Percentiles rank a stretch among this genome's conserved stretches.
Evolutionary conservation across 2,113 vertebrate genomes (phyloP).

Genomic region (Monopterus albus): DNA sequence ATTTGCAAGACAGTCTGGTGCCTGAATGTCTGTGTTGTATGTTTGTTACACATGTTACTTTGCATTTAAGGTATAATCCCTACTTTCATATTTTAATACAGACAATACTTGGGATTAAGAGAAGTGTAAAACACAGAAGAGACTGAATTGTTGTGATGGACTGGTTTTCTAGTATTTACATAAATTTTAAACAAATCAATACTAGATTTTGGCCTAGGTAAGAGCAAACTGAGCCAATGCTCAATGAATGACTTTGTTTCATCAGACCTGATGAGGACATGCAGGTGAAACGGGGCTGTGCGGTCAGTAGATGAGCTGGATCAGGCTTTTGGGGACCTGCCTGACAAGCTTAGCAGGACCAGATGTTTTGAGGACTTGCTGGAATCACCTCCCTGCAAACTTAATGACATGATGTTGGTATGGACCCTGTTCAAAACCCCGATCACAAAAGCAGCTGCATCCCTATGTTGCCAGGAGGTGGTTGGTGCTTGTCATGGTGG

Average conservation of each 20-base stretch:
- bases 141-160: neutral
- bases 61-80: constrained; percentile 34
- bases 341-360: neutral
- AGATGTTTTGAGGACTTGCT: neutral
- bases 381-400: constrained; percentile 4
- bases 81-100: constrained; percentile 31
- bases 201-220: neutral
- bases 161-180: neutral
- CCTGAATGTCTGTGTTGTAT: constrained; percentile 13
- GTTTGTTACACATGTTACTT: neutral
- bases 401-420: neutral
- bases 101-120: constrained; percentile 27
- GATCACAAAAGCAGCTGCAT: constrained; percentile 15
- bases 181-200: neutral
- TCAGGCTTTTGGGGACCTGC: constrained; percentile 4
- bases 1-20: constrained; percentile 38
- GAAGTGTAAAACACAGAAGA: neutral
- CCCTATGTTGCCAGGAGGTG: constrained; percentile 12
- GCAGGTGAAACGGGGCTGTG: constrained; percentile 11
- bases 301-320: constrained; percentile 12
- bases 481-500: constrained; percentile 20
- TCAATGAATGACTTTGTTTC: constrained; percentile 2
- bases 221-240: neutral
- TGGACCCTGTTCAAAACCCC: constrained; percentile 29
- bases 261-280: neutral